phyloP scores from a whole-genome alignment of 2,888 invertebrate genomes.

The Anoncus sp. region DNA sequence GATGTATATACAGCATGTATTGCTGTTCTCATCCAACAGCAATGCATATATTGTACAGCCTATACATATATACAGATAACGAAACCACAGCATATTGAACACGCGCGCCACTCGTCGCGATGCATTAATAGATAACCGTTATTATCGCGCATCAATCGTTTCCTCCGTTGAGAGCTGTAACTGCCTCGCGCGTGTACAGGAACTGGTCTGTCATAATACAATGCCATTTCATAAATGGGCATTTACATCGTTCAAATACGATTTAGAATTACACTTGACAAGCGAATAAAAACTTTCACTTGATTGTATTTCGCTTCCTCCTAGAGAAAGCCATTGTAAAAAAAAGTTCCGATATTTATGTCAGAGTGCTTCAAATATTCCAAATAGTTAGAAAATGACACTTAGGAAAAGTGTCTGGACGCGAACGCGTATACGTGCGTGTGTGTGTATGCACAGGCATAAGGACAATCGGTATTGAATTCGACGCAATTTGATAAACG shows the following conservation, averaged over 20 bases:
- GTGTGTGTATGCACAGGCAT: too few species aligned
- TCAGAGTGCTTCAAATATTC: too few species aligned
- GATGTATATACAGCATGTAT: conserved; percentile 7
- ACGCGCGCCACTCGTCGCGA: conserved; percentile 26
- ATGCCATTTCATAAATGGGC: background rate
- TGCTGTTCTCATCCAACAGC: conserved; percentile 48
- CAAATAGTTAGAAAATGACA: too few species aligned
- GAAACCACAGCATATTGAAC: conserved; percentile 24
- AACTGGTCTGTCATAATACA: conserved; percentile 4
- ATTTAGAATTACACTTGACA: background rate
- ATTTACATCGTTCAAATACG: background rate
- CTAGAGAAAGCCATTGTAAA: too few species aligned
- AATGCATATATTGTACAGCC: conserved; percentile 17
- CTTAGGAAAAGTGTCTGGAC: conserved; percentile 26
- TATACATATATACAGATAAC: conserved; percentile 31
- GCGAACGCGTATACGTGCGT: too few species aligned
- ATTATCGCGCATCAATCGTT: conserved; percentile 52
- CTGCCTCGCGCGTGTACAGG: background rate
- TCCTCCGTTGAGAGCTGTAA: conserved; percentile 1
- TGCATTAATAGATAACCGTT: conserved; percentile 52
- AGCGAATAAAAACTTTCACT: background rate
- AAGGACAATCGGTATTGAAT: too few species aligned
- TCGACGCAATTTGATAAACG: too few species aligned
- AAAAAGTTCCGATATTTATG: too few species aligned
- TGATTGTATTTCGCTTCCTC: background rate